phyloP scores from a whole-genome alignment of 35 echinoderm and acorn worm species.

The Apostichopus californicus region DNA sequence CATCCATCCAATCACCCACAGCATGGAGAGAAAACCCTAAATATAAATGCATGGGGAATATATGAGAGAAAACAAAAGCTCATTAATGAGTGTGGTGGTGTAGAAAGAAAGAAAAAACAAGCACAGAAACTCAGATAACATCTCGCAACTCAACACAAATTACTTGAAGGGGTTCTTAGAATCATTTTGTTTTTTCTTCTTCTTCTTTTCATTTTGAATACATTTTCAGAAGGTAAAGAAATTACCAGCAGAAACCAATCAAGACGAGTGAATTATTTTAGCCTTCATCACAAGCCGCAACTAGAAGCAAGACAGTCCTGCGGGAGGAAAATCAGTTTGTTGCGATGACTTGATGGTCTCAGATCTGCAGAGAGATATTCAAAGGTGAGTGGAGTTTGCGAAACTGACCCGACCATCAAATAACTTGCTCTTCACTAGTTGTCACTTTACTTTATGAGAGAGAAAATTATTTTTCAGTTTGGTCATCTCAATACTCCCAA shows the following conservation, averaged over 20 bases:
- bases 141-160: background rate
- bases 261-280: constrained; percentile 4
- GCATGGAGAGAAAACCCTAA: constrained; percentile 47
- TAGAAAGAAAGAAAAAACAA: constrained; percentile 27
- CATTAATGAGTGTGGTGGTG: constrained; percentile 52
- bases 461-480: no score
- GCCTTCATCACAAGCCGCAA: background rate
- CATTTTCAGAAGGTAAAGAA: background rate
- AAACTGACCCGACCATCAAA: constrained; percentile 36
- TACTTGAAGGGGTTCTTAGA: background rate
- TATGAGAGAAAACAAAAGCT: constrained; percentile 55
- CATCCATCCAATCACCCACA: constrained; percentile 24
- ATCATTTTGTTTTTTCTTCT: background rate
- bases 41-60: constrained; percentile 51
- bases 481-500: no score
- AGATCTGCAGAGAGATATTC: constrained; percentile 55
- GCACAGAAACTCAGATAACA: background rate
- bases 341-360: constrained; percentile 51
- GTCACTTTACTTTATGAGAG: no score
- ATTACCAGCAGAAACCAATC: background rate
- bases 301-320: constrained; percentile 21
- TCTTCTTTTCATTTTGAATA: background rate
- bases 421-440: background rate
- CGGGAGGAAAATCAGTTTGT: constrained; percentile 2
- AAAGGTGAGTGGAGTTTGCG: constrained; percentile 10